Base-by-base conservation (phyloP, 2,888 invertebrate species). In the Minunthozetes semirufus region DNA sequence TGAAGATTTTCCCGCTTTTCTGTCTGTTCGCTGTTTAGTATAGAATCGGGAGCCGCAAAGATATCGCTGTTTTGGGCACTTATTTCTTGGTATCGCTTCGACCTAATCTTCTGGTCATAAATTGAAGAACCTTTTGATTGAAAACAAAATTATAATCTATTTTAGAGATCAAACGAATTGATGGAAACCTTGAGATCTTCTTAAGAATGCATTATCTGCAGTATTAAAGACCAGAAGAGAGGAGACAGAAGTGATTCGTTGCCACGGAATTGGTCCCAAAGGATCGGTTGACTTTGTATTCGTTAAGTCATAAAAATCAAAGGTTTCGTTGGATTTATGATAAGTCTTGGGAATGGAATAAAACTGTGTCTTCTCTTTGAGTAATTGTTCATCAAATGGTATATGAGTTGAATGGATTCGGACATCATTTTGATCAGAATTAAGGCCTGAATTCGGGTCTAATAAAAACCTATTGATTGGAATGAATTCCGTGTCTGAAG, bases 181-280 rank as follows among this genome's bases (percentile, higher is more conserved):
- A 38, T n/a, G 13, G 8, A 66, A 38, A 66, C 66, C 66, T 66
- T 66, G 66, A 38, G 66, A 66, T 66, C 66, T 15, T n/a, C 66
- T 56, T 22, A 70, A 29, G 78, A 83, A 83, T 82, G 82, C 82
- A 78, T 83, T 84, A 79, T 83, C 83, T 61, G 82, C 80, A 0
- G 83, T 83, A 77, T 84, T 84, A 80, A 83, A 84, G 27, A 84
- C 80, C 11, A 84, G 78, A n/a, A 84, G 79, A 11, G 82, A 81
- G 73, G 82, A 81, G 70, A 83, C 78, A 29, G 82, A 83, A 2
- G 80, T 79, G 19, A 83, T 80, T 4, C 83, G 82, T 74, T 82
- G 81, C 27, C 80, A 81, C 50, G 80, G 79, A 11, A 78, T 79
- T 1, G 66, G 19, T 77, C 80, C 66, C 66, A 66, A 66, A 66